Conservation (phyloP, 1,140 invertebrate genomes). For the Brachionus angularis region DNA sequence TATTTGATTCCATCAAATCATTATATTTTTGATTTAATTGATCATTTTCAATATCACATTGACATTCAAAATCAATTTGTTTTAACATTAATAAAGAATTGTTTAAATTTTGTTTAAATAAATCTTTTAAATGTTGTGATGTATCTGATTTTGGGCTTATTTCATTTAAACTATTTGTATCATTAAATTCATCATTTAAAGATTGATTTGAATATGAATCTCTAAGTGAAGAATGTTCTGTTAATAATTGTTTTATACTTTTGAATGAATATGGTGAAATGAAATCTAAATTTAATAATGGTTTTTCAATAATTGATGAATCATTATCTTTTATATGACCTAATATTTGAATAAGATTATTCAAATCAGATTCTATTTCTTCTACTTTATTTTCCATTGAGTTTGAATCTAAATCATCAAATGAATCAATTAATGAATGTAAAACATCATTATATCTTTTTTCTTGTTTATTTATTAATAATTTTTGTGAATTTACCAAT, state of each 20-base stretch:
- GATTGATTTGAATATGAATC: background rate
- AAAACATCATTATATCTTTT: conserved; percentile 22
- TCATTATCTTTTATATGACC: conserved; percentile 1
- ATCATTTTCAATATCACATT: background rate
- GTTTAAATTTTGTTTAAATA: background rate
- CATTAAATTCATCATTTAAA: background rate
- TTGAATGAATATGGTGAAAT: background rate
- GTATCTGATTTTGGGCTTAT: background rate
- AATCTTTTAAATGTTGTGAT: background rate
- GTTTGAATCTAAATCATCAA: conserved; percentile 7
- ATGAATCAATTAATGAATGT: conserved; percentile 18
- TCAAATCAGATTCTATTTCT: conserved; percentile 34
- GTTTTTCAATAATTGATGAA: conserved; percentile 2
- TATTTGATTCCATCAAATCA: no score
- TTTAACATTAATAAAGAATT: background rate
- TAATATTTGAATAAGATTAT: background rate
- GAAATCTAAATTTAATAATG: background rate
- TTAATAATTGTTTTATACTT: conserved; percentile 7
- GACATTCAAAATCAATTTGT: background rate
- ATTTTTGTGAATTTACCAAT: background rate
- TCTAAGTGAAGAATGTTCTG: background rate
- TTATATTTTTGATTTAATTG: no score
- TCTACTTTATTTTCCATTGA: conserved; percentile 8
- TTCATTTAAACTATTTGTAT: background rate
- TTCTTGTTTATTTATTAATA: background rate